Percentiles rank a stretch among this genome's conserved stretches.
phyloP scores from a whole-genome alignment of 2,113 vertebrate genomes.

The Polypterus bichir region DNA sequence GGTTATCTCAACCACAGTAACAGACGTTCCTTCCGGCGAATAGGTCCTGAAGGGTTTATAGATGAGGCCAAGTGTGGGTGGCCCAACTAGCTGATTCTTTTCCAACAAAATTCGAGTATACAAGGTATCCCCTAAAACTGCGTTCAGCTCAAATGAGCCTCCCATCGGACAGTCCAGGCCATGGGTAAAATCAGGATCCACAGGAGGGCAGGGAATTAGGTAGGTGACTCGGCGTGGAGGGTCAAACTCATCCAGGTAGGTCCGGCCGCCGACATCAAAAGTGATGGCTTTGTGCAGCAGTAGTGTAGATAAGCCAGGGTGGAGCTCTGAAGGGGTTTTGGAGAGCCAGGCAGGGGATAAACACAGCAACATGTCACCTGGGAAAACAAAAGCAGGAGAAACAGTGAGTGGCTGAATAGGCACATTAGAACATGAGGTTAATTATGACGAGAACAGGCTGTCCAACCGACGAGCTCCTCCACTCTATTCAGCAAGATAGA shows the following conservation, averaged over 20 bases:
- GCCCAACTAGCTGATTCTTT: conserved; percentile 30
- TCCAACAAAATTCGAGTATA: conserved; percentile 42
- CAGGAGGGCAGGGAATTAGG: conserved; percentile 34
- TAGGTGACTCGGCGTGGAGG: conserved; percentile 54
- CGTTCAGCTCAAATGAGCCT: conserved; percentile 36
- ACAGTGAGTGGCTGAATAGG: conserved; percentile 4
- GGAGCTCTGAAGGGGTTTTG: conserved; percentile 30
- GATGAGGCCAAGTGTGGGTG: conserved; percentile 50
- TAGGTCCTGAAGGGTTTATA: conserved; percentile 12
- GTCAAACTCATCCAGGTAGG: conserved; percentile 43
- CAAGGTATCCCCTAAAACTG: conserved; percentile 46
- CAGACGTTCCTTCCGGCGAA: not conserved
- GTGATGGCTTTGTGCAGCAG: conserved; percentile 51
- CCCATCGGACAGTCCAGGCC: conserved; percentile 54
- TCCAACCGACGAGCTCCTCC: conserved; percentile 1
- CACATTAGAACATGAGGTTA: not conserved
- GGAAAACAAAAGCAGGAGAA: conserved; percentile 1
- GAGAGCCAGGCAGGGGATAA: conserved; percentile 52
- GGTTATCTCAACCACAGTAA: conserved; percentile 40
- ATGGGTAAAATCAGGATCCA: conserved; percentile 35
- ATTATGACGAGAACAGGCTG: no score
- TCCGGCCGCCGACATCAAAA: conserved; percentile 50
- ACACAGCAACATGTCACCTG: conserved; percentile 62
- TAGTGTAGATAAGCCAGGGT: conserved; percentile 29
- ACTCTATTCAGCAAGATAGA: conserved; percentile 9